These are phyloP conservation scores for Panthera uncia DNA, from an alignment of 2,113 vertebrate species.

Conservation along the genomic window DNA sequence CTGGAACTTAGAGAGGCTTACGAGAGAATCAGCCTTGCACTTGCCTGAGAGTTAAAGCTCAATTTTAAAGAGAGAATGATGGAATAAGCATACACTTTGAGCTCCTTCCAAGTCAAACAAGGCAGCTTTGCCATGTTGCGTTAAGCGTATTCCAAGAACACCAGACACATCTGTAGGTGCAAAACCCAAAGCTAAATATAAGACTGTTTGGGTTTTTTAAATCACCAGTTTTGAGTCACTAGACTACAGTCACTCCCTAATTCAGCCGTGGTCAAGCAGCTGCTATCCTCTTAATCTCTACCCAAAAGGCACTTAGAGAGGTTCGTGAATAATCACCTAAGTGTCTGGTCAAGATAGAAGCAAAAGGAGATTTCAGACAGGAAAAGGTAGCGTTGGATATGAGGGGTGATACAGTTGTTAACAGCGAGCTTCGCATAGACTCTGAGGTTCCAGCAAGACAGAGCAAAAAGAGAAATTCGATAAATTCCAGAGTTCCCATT, in stretches of 20 bases:
- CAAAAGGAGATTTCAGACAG: not conserved
- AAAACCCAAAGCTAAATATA: conserved; percentile 1
- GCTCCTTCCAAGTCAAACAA: not conserved
- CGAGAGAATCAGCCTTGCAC: not conserved
- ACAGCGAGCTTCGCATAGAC: not conserved
- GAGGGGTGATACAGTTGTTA: not conserved
- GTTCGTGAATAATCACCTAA: not conserved
- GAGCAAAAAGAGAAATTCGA: not conserved
- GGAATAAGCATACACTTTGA: not conserved
- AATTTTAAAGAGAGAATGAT: not conserved
- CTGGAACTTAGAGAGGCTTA: not conserved
- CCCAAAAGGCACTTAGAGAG: not conserved
- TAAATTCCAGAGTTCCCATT: not conserved
- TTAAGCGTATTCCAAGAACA: not conserved
- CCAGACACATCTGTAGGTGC: not conserved
- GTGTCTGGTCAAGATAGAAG: not conserved
- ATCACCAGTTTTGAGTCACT: not conserved
- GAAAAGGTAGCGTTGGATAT: not conserved
- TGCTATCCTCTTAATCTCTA: not conserved
- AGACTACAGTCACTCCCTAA: not conserved
- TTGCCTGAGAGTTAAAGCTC: not conserved
- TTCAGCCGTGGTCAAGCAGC: not conserved
- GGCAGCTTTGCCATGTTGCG: not conserved
- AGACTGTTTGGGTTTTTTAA: not conserved
- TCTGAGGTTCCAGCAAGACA: not conserved